Evolutionary conservation across 2,888 invertebrate species (phyloP).

Genomic region (Athalia rosae): DNA sequence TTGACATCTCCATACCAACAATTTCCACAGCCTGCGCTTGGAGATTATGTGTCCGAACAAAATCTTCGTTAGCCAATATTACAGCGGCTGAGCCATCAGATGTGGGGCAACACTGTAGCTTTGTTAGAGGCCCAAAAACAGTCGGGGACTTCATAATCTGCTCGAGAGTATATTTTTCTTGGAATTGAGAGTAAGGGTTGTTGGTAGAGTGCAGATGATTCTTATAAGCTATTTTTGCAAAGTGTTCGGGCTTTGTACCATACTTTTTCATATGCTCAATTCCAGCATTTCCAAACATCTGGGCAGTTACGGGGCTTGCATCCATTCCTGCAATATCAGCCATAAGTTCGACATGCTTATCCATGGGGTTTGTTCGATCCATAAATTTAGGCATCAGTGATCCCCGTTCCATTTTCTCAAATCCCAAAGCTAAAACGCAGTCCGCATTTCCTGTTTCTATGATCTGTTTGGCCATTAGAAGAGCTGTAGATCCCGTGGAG

Average conservation of each 20-base stretch:
- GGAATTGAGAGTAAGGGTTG: constrained; percentile 98
- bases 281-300: constrained; percentile 97
- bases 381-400: constrained; percentile 85
- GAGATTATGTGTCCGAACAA: constrained; percentile 88
- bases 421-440: constrained; percentile 94
- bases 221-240: constrained; percentile 98
- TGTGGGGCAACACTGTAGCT: constrained; percentile 98
- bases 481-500: constrained; percentile 95
- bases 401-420: constrained; percentile 98
- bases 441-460: constrained; percentile 92
- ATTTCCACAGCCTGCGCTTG: constrained; percentile 95
- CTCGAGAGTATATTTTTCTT: constrained; percentile 91
- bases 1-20: constrained; percentile 96
- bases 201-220: constrained; percentile 98
- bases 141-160: constrained; percentile 92
- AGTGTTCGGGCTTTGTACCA: constrained; percentile 93
- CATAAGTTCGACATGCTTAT: constrained; percentile 91
- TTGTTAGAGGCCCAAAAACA: constrained; percentile 94
- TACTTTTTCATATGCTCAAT: constrained; percentile 97
- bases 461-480: constrained; percentile 92
- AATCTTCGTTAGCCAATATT: constrained; percentile 92
- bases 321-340: constrained; percentile 87
- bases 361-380: constrained; percentile 93
- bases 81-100: constrained; percentile 98
- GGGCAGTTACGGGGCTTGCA: constrained; percentile 91